phyloP scores from a whole-genome alignment of 2,888 invertebrate genomes.

The Strigamia maritima region DNA sequence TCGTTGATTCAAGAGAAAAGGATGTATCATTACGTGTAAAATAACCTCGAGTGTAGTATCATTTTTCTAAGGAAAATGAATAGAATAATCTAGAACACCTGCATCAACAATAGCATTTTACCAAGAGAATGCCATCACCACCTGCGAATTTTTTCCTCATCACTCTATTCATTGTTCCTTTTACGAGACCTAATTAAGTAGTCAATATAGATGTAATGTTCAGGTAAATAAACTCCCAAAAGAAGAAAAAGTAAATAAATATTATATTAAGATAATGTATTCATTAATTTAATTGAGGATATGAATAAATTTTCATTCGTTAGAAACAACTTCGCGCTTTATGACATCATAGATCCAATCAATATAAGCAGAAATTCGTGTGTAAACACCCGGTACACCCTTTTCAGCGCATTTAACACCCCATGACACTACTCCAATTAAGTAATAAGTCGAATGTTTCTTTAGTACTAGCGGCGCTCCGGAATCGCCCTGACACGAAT shows the following conservation, averaged over 20 bases:
- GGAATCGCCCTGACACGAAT: background rate
- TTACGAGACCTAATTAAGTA: background rate
- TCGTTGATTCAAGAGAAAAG: background rate
- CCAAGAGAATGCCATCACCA: background rate
- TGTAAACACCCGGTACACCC: background rate
- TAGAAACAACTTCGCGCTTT: background rate
- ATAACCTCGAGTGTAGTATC: background rate
- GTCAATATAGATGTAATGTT: background rate
- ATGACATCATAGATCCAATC: background rate
- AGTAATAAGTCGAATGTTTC: background rate
- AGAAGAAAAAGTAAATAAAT: no score
- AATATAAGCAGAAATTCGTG: background rate
- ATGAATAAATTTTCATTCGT: background rate
- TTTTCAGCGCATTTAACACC: background rate
- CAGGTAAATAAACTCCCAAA: background rate
- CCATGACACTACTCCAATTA: background rate
- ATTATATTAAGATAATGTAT: no score
- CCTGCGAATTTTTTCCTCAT: background rate
- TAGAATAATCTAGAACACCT: background rate
- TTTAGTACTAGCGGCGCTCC: background rate
- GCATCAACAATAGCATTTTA: background rate
- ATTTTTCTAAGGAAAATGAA: background rate
- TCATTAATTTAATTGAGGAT: no score
- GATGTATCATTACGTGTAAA: background rate
- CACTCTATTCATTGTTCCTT: background rate